Evolutionary conservation across 2,797 vertebrate genomes (phyloP).

Genomic region (Alcedo atthis): DNA sequence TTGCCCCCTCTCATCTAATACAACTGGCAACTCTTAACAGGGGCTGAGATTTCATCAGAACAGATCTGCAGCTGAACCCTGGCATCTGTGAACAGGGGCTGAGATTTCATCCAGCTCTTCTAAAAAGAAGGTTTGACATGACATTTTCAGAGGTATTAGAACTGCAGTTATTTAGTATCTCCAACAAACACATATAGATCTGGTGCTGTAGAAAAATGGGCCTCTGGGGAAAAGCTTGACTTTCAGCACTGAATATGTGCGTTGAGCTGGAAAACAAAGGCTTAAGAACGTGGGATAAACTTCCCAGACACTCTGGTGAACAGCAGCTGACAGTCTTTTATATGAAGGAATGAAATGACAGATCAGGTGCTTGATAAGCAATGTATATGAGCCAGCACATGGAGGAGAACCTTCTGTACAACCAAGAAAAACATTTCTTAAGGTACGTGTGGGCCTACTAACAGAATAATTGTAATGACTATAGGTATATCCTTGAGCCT

Average conservation of each 20-base stretch:
- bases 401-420: neutral
- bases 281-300: neutral
- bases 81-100: neutral
- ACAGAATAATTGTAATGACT: neutral
- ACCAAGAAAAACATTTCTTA: neutral
- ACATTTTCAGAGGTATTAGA: conserved; percentile 36
- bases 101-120: conserved; percentile 1
- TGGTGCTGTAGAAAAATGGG: neutral
- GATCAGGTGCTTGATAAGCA: neutral
- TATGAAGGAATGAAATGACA: neutral
- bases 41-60: neutral
- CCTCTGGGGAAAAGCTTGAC: neutral
- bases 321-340: conserved; percentile 15
- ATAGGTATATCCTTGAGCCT: neutral
- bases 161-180: conserved; percentile 37
- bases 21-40: neutral
- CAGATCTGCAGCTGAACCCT: neutral
- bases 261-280: conserved; percentile 31
- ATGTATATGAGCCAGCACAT: neutral
- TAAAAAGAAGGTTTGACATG: conserved; percentile 4
- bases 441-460: neutral
- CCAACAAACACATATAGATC: conserved; percentile 5
- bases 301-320: neutral
- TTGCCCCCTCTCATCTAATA: neutral
- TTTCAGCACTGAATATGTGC: conserved; percentile 5